phyloP scores from a whole-genome alignment of 1,140 invertebrate genomes.

The Macrotrachela quadricornifera region DNA sequence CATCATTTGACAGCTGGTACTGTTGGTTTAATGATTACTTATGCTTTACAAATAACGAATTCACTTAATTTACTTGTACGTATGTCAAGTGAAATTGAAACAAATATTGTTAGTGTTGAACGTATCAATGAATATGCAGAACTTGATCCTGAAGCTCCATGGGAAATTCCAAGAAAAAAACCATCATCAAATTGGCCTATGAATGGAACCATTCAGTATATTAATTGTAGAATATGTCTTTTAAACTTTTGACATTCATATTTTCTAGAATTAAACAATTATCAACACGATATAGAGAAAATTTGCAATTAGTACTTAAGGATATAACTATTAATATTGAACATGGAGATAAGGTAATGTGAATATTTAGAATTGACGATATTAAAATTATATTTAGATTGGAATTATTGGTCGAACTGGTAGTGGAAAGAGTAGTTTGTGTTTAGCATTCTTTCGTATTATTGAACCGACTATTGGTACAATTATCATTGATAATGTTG shows the following conservation, averaged over 20 bases:
- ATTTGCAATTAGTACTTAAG: constrained; percentile 18
- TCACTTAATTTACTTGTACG: constrained; percentile 83
- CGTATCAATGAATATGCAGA: constrained; percentile 86
- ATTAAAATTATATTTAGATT: constrained; percentile 19
- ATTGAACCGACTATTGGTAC: constrained; percentile 44
- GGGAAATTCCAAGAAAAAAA: too few species aligned
- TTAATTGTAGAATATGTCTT: constrained; percentile 16
- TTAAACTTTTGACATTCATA: too few species aligned
- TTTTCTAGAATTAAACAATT: constrained; percentile 13
- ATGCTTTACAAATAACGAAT: constrained; percentile 51
- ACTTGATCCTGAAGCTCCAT: constrained; percentile 37
- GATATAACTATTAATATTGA: constrained; percentile 16
- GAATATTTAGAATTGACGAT: neutral
- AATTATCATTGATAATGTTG: constrained; percentile 70
- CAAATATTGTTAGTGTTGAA: constrained; percentile 89
- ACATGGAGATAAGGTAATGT: constrained; percentile 30
- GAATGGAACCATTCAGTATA: constrained; percentile 35
- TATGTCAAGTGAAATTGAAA: constrained; percentile 88
- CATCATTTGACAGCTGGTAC: constrained; percentile 16
- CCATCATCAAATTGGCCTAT: constrained; percentile 35
- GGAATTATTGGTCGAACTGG: constrained; percentile 39
- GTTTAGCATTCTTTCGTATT: constrained; percentile 35
- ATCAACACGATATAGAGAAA: constrained; percentile 16
- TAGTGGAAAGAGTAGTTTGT: constrained; percentile 37
- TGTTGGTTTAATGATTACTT: constrained; percentile 36